Percentiles rank a stretch among this genome's conserved stretches.
These are phyloP conservation scores for Phoeniculus purpureus DNA, from an alignment of 2,797 vertebrate species.

Conservation along the genomic window DNA sequence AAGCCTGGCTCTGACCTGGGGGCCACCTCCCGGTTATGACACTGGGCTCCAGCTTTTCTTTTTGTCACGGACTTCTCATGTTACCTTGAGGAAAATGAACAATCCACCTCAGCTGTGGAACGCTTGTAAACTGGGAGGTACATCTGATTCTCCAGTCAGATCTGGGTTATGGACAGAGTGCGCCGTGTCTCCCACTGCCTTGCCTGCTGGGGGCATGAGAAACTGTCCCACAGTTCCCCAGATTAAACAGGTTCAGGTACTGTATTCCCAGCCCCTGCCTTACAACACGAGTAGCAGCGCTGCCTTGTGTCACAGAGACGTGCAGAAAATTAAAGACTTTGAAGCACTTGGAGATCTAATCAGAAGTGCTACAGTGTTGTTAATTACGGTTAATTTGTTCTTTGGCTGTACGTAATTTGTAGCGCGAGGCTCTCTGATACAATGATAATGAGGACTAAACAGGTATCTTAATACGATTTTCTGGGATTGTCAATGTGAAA, in stretches of 20 bases:
- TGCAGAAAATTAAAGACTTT: constrained; percentile 46
- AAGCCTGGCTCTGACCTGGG: not conserved
- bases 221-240: not conserved
- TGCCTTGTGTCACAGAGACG: not conserved
- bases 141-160: not conserved
- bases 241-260: not conserved
- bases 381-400: constrained; percentile 66
- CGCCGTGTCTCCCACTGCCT: rapidly evolving
- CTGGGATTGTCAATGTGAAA: constrained; percentile 45
- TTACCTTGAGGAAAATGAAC: not conserved
- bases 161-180: not conserved
- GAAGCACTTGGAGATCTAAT: constrained; percentile 63
- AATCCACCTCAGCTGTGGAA: not conserved
- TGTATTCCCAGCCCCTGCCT: not conserved
- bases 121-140: not conserved
- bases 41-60: not conserved
- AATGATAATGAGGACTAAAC: constrained; percentile 57
- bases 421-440: constrained; percentile 52
- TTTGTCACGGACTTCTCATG: rapidly evolving
- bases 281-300: not conserved
- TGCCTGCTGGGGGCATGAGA: not conserved
- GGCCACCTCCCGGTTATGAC: not conserved
- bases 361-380: constrained; percentile 56
- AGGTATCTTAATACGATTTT: constrained; percentile 41
- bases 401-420: constrained; percentile 46